Conservation (phyloP, 2,113 vertebrate genomes). For the Nymphicus hollandicus region DNA sequence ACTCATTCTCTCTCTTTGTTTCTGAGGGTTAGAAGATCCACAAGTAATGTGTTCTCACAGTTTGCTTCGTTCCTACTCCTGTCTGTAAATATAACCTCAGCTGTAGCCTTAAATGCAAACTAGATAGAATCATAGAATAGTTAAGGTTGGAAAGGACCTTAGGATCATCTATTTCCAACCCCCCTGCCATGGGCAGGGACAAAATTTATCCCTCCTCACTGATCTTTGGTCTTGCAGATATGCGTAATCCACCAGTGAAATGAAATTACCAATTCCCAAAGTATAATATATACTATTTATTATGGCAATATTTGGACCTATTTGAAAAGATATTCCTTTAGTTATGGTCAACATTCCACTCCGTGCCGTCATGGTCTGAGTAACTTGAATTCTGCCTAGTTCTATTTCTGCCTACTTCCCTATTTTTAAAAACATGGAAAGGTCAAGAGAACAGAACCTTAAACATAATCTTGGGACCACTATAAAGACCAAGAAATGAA, state of each 20-base stretch:
- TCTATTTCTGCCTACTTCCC: not conserved
- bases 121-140: too few species aligned
- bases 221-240: not conserved
- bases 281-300: not conserved
- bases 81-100: not conserved
- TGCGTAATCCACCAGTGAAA: not conserved
- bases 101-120: not conserved
- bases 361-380: not conserved
- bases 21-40: not conserved
- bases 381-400: not conserved
- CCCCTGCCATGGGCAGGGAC: too few species aligned
- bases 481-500: not conserved
- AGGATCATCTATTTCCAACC: too few species aligned
- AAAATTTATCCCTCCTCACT: not conserved
- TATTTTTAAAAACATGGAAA: not conserved
- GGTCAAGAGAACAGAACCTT: not conserved
- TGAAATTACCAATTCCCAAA: not conserved
- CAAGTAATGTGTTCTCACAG: not conserved
- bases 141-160: too few species aligned
- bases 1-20: not conserved
- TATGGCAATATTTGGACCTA: not conserved
- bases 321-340: not conserved
- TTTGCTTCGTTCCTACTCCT: not conserved
- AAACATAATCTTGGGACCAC: not conserved
- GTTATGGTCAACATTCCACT: accelerated